Evolutionary conservation across 2,113 vertebrate genomes (phyloP).

Genomic region (Pangasianodon hypophthalmus): DNA sequence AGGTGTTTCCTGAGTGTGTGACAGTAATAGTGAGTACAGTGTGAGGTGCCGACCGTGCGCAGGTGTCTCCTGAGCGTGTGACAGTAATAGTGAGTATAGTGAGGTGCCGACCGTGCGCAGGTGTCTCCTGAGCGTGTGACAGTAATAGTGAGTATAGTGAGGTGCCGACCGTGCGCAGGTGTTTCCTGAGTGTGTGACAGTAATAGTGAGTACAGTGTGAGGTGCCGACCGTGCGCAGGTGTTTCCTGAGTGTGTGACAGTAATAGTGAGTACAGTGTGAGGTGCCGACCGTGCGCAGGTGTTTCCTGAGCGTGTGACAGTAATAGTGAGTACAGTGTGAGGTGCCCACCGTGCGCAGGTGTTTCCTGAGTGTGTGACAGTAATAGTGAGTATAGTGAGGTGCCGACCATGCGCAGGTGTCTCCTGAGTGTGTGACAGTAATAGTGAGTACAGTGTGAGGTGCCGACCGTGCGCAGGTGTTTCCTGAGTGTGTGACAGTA

Average conservation of each 20-base stretch:
- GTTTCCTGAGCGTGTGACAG: not conserved
- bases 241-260: constrained; percentile 68
- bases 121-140: not conserved
- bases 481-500: constrained; percentile 65
- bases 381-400: not conserved
- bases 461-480: constrained; percentile 81
- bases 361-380: not conserved
- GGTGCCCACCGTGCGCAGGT: too few species aligned
- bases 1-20: constrained; percentile 74
- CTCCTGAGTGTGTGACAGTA: not conserved
- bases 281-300: too few species aligned
- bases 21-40: not conserved
- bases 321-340: not conserved
- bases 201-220: constrained; percentile 9
- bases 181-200: not conserved
- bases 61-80: not conserved
- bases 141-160: not conserved
- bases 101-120: too few species aligned
- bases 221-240: constrained; percentile 82
- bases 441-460: constrained; percentile 12
- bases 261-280: not conserved
- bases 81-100: not conserved
- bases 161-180: not conserved
- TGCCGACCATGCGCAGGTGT: not conserved
- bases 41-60: too few species aligned